Evolutionary conservation across 1,140 invertebrate genomes (phyloP), one percentile per base, ranked within the genome.

Genomic region (Drosophila subpulchrella): DNA sequence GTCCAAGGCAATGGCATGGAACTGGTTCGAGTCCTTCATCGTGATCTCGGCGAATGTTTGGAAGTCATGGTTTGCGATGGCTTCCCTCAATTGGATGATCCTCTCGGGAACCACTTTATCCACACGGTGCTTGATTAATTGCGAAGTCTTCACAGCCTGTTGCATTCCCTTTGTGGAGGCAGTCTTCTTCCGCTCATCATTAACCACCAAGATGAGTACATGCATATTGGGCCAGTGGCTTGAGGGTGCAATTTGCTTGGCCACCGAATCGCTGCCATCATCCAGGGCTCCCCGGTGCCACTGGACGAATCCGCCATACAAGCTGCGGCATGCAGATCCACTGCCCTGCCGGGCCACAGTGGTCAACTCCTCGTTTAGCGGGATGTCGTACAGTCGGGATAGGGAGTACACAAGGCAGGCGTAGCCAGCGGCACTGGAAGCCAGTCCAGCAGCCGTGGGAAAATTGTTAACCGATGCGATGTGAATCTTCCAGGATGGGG

Each of bases 391-490:
- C 0, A 98, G 88, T 65, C 95, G 94, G 7, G 96, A 95, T 34
- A 99, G 91, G 17, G 97, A 95, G 77, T 94, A 95, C 0, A 96
- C 96, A 39, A 98, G 93, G 92, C 96, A 98, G 24, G 99, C 98
- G 93, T 99, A 99, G 24, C 99, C 99, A 60, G 99, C 98, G 61
- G 99, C 99, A 71, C 98, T 99, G 4, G 98, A 99, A 6, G 99
- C 99, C 30, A 99, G 93, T 2, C 99, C 99, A 72, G 99, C 98
- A 24, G 98, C 98, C 17, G 98, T 99, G 17, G 99, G 99, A 92
- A 99, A 99, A 94, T 99, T 99, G 93, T 99, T 99, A 84, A 96
- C 95, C 0, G 98, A 99, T 92, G 96, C 97, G 76, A 99, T 96
- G 76, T 96, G 96, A 27, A 99, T 84, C 86, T 97, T 96, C 95